Conservation (phyloP, 1,140 invertebrate species). For the Mizuhopecten yessoensis region DNA sequence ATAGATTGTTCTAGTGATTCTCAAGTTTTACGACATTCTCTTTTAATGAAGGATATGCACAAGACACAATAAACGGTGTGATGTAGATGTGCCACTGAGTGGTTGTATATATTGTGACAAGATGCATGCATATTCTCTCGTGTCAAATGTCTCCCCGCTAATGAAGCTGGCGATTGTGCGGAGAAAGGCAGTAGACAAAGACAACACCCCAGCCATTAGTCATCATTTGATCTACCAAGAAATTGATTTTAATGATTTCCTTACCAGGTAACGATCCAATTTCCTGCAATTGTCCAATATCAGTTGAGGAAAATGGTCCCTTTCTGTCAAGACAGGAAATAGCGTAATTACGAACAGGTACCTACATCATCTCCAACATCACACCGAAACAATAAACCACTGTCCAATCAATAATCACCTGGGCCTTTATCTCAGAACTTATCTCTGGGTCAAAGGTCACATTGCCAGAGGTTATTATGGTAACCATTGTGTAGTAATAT, state of each 20-base stretch:
- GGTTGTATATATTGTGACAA: not conserved
- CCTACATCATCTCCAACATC: not conserved
- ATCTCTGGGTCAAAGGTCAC: not conserved
- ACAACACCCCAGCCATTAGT: not conserved
- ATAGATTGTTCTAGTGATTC: not conserved
- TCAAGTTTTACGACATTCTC: not conserved
- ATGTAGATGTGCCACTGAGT: not conserved
- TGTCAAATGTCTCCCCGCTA: not conserved
- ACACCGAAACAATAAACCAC: slow-evolving; percentile 39
- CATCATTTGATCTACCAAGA: slow-evolving; percentile 38
- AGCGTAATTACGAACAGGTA: slow-evolving; percentile 31
- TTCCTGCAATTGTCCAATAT: slow-evolving; percentile 33
- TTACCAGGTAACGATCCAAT: slow-evolving; percentile 38
- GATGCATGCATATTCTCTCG: slow-evolving; percentile 20
- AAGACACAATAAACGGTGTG: not conserved
- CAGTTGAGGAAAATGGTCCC: slow-evolving; percentile 31
- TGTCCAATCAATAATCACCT: slow-evolving; percentile 7
- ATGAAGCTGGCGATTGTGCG: not conserved
- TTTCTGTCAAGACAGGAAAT: slow-evolving; percentile 38
- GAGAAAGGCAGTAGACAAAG: slow-evolving; percentile 23
- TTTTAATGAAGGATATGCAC: not conserved
- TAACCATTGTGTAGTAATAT: not conserved
- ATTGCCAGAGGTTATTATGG: slow-evolving; percentile 1
- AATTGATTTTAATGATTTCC: slow-evolving; percentile 36
- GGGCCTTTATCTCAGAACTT: not conserved